Conservation (phyloP, 2,888 invertebrate genomes). For the Stenichneumon culpator region DNA sequence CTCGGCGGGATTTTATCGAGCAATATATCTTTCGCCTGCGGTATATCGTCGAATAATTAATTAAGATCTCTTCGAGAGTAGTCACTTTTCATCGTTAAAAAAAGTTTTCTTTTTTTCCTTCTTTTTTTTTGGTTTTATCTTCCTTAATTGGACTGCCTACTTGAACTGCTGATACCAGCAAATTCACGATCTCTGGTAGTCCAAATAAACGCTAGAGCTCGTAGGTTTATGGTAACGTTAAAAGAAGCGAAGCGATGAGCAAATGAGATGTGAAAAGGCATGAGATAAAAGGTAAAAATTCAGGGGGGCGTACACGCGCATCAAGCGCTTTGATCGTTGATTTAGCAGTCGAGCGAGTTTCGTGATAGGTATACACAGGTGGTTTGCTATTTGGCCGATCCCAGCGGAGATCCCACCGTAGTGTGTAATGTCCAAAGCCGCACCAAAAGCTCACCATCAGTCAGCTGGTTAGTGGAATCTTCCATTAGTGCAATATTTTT, state of each 20-base stretch:
- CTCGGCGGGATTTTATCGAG: background rate
- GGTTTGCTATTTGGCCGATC: slow-evolving; percentile 34
- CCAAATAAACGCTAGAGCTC: background rate
- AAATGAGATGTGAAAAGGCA: slow-evolving; percentile 24
- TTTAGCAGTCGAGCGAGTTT: slow-evolving; percentile 38
- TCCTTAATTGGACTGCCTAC: background rate
- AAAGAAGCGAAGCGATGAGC: slow-evolving; percentile 15
- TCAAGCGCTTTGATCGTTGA: slow-evolving; percentile 61
- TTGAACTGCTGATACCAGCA: background rate
- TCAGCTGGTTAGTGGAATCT: background rate
- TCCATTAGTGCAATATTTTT: background rate
- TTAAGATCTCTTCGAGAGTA: slow-evolving; percentile 8
- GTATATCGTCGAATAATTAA: slow-evolving; percentile 58
- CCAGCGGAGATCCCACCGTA: slow-evolving; percentile 1
- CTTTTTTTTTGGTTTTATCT: background rate
- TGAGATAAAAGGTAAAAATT: slow-evolving; percentile 17
- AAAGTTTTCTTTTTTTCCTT: background rate
- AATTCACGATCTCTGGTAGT: background rate
- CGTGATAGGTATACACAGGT: slow-evolving; percentile 16
- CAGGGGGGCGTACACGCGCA: slow-evolving; percentile 1
- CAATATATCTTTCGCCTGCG: slow-evolving; percentile 34
- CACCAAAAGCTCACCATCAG: slow-evolving; percentile 9
- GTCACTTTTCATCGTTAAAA: background rate
- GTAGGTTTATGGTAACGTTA: background rate
- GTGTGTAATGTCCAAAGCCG: slow-evolving; percentile 32